Evolutionary conservation across 2,113 vertebrate genomes (phyloP), one percentile per base, ranked within the genome.

Genomic region (Prietella phreatophila): DNA sequence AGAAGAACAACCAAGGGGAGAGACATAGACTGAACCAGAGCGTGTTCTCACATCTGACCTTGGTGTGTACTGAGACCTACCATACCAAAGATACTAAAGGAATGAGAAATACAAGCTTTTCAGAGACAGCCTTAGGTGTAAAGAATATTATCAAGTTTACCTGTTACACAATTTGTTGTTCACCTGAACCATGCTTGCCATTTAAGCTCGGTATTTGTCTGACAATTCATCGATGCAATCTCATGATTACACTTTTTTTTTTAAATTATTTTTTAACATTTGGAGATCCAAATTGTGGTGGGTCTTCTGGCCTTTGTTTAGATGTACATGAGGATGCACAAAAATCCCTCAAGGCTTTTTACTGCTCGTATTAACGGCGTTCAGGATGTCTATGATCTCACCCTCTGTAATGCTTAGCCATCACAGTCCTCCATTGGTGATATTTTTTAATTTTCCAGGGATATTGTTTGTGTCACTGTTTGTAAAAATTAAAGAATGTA

Each of bases 331-430:
- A 84, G 56, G 50, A 85, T 60, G 76, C 67, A 25, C 39, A n/a
- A 61, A 56, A 80, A 22, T 50, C 75, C 53, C 76, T 39, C 10
- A 33, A 80, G 83, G 65, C 82, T 83, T 88, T 88, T 84, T 83
- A 83, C 67, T 63, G 82, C 85, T 30, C 42, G 87, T 88, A 88
- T 87, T 85, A 76, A 83, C 65, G 22, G 69, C 61, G 56, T 39
- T 5, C 47, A 53, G 27, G 58, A 60, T 82, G 61, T 60, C 67
- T 53, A 7, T 65, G 50, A 27, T 71, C 82, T 69, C 27, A 61
- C 47, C 69, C 61, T 75, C 50, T 30, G 47, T 47, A 42, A 53
- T 61, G 17, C 61, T n/a, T 63, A 56, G 76, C 50, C 71, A 82
- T 76, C 14, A 20, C 85, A 71, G 47, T 67, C n/a, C 33, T 39